These are phyloP conservation scores for Halichondria panicea DNA, from an alignment of 37 sponge, comb jelly and placozoan species.

Conservation along the genomic window DNA sequence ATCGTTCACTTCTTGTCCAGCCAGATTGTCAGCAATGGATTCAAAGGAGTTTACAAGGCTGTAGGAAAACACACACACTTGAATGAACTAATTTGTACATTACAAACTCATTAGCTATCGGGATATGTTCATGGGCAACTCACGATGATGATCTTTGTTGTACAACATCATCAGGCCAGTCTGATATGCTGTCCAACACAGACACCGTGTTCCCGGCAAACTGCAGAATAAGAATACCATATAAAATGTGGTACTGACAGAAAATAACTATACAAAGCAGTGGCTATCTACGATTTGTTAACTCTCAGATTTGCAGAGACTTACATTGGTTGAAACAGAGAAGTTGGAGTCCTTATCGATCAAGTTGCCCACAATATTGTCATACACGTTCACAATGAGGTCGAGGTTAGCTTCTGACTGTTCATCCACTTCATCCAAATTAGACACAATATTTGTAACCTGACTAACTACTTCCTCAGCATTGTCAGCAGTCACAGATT, in stretches of 20 bases:
- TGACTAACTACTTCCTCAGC: background rate
- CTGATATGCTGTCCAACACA: constrained; percentile 28
- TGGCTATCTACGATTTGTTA: background rate
- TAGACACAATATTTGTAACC: constrained; percentile 2
- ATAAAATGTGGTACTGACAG: background rate
- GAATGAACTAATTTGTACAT: background rate
- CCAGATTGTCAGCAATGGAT: constrained; percentile 26
- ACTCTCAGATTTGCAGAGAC: constrained; percentile 20
- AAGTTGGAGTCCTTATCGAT: too few species aligned
- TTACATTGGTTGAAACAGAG: background rate
- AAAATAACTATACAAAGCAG: background rate
- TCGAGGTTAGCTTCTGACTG: constrained; percentile 37
- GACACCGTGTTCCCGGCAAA: constrained; percentile 9
- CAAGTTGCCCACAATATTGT: background rate
- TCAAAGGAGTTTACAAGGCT: constrained; percentile 50
- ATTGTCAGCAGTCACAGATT: constrained; percentile 1
- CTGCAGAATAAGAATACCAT: constrained; percentile 14
- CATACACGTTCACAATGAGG: constrained; percentile 11
- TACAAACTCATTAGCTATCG: background rate
- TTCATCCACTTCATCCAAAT: constrained; percentile 16
- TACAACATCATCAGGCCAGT: constrained; percentile 44
- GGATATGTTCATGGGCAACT: background rate
- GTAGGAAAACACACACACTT: background rate
- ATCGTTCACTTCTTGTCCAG: constrained; percentile 18
- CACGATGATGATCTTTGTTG: constrained; percentile 23